Conservation (phyloP, 2,888 invertebrate species). For the Thymelicus acteon region DNA sequence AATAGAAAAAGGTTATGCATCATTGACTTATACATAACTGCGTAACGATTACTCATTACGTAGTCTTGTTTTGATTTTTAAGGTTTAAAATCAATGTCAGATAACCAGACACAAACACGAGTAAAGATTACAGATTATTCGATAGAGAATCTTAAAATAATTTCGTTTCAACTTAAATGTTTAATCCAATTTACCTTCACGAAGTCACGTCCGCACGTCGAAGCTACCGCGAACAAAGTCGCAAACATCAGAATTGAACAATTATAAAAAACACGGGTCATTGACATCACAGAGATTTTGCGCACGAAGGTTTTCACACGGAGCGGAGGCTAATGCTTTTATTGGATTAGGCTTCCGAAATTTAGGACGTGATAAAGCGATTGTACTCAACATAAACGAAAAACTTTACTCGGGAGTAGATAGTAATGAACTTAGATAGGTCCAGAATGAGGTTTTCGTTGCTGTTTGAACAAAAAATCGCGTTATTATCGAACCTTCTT, state of each 20-base stretch:
- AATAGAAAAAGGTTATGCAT: too few species aligned
- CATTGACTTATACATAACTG: too few species aligned
- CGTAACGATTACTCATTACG: too few species aligned
- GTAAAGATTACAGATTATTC: too few species aligned
- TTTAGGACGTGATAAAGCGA: constrained; percentile 38
- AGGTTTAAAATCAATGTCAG: too few species aligned
- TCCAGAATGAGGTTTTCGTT: constrained; percentile 17
- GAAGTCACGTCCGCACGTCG: neutral
- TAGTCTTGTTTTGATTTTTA: too few species aligned
- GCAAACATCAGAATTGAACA: neutral
- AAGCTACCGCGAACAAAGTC: neutral
- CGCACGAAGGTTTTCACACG: constrained; percentile 29
- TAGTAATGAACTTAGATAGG: constrained; percentile 25
- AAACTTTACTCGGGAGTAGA: constrained; percentile 27
- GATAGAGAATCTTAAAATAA: too few species aligned
- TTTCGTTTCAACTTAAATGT: neutral
- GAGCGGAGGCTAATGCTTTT: constrained; percentile 30
- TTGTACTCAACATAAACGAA: constrained; percentile 29
- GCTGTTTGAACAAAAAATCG: neutral
- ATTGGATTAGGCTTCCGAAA: constrained; percentile 30
- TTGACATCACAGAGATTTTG: constrained; percentile 20
- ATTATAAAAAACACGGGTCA: constrained; percentile 17
- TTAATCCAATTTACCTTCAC: neutral
- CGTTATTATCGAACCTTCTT: neutral
- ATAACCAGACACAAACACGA: too few species aligned